Evolutionary conservation across 2,797 vertebrate genomes (phyloP).

Genomic region (Synanceia verrucosa): DNA sequence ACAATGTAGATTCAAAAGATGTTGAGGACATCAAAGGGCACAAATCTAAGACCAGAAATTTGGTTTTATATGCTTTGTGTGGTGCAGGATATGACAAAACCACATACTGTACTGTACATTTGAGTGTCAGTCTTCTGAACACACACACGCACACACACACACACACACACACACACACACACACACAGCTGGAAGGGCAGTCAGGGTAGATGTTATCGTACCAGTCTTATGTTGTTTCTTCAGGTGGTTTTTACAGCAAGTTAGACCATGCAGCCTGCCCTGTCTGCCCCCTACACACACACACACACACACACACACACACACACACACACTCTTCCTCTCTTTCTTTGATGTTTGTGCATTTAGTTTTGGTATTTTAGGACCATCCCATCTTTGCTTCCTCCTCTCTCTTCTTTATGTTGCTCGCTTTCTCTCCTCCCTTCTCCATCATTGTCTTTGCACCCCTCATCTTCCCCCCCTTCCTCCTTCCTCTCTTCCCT

Average conservation of each 20-base stretch:
- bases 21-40: too few relatives aligned
- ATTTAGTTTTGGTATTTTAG: constrained; percentile 61
- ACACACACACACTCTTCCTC: constrained; percentile 1
- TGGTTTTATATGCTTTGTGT: not conserved
- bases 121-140: constrained; percentile 23
- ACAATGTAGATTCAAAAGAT: not conserved
- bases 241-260: constrained; percentile 80
- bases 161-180: constrained; percentile 20
- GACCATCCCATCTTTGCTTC: constrained; percentile 40
- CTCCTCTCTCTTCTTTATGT: constrained; percentile 21
- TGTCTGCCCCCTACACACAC: constrained; percentile 44
- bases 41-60: not conserved
- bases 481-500: not conserved
- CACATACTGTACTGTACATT: constrained; percentile 22
- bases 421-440: constrained; percentile 14
- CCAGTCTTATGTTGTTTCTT: constrained; percentile 76
- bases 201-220: constrained; percentile 78
- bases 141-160: not conserved
- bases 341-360: constrained; percentile 72
- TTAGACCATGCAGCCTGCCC: constrained; percentile 75
- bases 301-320: constrained; percentile 29
- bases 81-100: constrained; percentile 26
- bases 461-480: not conserved
- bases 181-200: constrained; percentile 45
- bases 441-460: constrained; percentile 5